Percentiles rank a stretch among this genome's conserved stretches.
Evolutionary conservation across 2,113 vertebrate genomes (phyloP).

Genomic region (Myiagra hebetior): DNA sequence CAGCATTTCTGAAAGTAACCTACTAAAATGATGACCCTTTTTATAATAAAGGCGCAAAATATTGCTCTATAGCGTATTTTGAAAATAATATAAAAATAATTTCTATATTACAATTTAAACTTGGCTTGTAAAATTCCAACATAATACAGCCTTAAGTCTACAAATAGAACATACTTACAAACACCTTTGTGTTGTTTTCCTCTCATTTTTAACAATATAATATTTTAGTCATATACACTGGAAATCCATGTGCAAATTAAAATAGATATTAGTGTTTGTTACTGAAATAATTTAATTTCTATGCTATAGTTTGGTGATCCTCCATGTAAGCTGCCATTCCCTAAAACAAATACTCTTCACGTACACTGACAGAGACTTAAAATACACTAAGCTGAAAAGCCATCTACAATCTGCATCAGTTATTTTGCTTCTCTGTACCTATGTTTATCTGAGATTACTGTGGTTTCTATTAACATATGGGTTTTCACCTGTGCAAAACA

Average conservation of each 20-base stretch:
- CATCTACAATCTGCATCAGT: slow-evolving; percentile 77
- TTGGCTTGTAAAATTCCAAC: slow-evolving; percentile 81
- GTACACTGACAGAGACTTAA: slow-evolving; percentile 70
- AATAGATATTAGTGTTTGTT: slow-evolving; percentile 79
- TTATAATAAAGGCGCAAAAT: slow-evolving; percentile 75
- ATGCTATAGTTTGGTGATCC: slow-evolving; percentile 73
- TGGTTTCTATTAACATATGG: neutral
- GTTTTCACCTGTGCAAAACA: neutral
- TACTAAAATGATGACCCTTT: slow-evolving; percentile 71
- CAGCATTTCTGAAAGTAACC: slow-evolving; percentile 55
- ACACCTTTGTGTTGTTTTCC: slow-evolving; percentile 63
- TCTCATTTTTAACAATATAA: slow-evolving; percentile 77
- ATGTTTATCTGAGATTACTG: neutral
- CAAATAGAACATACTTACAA: slow-evolving; percentile 79
- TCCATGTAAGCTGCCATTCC: slow-evolving; percentile 68
- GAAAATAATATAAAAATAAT: slow-evolving; percentile 86
- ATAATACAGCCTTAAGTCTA: slow-evolving; percentile 69
- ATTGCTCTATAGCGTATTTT: slow-evolving; percentile 77
- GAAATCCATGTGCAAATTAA: slow-evolving; percentile 83
- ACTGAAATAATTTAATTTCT: slow-evolving; percentile 78
- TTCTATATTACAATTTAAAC: slow-evolving; percentile 80
- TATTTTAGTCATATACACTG: slow-evolving; percentile 77
- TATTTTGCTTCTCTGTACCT: neutral
- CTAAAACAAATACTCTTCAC: slow-evolving; percentile 65
- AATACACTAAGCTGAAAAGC: slow-evolving; percentile 66